A percentile compares a stretch with the other conserved stretches of the same genome.
Conservation (phyloP, 2,888 invertebrate species). For the Papilio protenor region DNA sequence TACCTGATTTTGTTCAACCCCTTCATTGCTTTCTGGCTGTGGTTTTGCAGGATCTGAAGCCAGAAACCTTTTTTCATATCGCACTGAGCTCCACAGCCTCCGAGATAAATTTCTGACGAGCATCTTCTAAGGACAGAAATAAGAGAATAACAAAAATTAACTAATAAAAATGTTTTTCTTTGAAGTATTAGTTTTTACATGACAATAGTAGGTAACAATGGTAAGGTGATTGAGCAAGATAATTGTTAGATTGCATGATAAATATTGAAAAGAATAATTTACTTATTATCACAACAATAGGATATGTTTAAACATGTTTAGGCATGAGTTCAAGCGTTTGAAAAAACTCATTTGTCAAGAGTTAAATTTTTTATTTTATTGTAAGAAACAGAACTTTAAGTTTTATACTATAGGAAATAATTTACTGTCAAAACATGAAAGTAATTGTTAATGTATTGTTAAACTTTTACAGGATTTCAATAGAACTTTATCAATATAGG, state of each 20-base stretch:
- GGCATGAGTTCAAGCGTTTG: background rate
- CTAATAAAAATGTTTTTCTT: background rate
- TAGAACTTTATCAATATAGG: background rate
- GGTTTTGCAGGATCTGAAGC: constrained; percentile 71
- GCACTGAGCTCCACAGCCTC: constrained; percentile 67
- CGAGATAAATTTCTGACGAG: constrained; percentile 69
- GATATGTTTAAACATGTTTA: background rate
- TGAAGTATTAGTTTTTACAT: constrained; percentile 44
- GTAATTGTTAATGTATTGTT: no score
- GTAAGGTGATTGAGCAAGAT: constrained; percentile 17
- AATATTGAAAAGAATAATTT: constrained; percentile 24
- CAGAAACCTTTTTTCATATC: constrained; percentile 66
- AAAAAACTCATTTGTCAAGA: background rate
- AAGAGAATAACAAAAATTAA: constrained; percentile 39
- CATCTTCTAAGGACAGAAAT: constrained; percentile 61
- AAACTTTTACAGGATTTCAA: background rate
- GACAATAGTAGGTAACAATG: constrained; percentile 28
- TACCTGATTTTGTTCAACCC: constrained; percentile 72
- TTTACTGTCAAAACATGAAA: no score
- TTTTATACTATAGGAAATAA: no score
- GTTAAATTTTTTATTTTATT: background rate
- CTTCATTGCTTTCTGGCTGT: constrained; percentile 59
- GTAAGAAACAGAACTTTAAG: background rate
- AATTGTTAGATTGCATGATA: constrained; percentile 14
- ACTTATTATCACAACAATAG: constrained; percentile 8